phyloP scores from a whole-genome alignment of 2,888 invertebrate genomes.

The Pyrocoelia pectoralis region DNA sequence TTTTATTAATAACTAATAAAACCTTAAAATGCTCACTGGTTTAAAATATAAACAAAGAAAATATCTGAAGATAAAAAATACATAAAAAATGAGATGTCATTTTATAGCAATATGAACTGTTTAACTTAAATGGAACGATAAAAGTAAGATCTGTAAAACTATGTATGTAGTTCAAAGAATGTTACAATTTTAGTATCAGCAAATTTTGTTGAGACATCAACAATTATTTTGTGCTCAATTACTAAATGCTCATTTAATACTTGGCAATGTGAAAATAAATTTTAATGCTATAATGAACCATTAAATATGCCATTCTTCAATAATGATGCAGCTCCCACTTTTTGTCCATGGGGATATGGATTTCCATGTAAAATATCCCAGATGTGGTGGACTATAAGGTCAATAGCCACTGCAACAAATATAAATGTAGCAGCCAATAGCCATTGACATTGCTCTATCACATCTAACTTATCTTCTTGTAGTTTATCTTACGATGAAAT shows the following conservation, averaged over 20 bases:
- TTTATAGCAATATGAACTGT: too few species aligned
- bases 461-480: slow-evolving; percentile 2
- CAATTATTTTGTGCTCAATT: slow-evolving; percentile 21
- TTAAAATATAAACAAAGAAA: too few species aligned
- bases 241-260: slow-evolving; percentile 18
- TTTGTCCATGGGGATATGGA: slow-evolving; percentile 58
- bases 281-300: slow-evolving; percentile 29
- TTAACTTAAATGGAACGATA: neutral
- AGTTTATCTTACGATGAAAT: neutral
- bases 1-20: too few species aligned
- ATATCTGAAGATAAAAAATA: too few species aligned
- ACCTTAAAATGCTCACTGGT: too few species aligned
- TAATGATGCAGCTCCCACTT: slow-evolving; percentile 57
- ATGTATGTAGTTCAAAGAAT: neutral
- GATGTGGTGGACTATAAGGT: slow-evolving; percentile 99
- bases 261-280: slow-evolving; percentile 10
- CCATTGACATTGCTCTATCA: slow-evolving; percentile 17
- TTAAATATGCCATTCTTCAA: slow-evolving; percentile 33
- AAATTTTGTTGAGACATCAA: neutral
- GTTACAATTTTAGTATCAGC: neutral
- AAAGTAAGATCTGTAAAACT: neutral
- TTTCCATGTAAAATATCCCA: slow-evolving; percentile 86
- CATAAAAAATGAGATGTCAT: too few species aligned
- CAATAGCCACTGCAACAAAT: slow-evolving; percentile 96
- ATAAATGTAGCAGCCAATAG: slow-evolving; percentile 31